Percentiles rank a stretch among this genome's conserved stretches.
These are phyloP conservation scores for Cryptomyrus ogoouensis DNA, from an alignment of 2,113 vertebrate species.

Conservation along the genomic window DNA sequence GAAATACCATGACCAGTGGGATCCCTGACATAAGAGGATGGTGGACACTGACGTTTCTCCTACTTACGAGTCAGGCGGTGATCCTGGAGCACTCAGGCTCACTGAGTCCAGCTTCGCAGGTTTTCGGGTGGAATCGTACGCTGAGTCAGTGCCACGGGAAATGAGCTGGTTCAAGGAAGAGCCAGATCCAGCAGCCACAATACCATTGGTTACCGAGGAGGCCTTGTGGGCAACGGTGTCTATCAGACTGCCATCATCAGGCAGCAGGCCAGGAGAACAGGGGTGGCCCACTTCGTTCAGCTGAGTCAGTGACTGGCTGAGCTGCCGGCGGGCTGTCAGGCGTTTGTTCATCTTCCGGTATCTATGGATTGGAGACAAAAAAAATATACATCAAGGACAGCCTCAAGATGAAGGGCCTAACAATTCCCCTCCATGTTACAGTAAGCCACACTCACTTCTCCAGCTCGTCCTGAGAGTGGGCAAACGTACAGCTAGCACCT, in stretches of 20 bases:
- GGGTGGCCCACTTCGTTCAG: constrained; percentile 77
- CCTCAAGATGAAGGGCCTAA: background rate
- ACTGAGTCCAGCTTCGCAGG: constrained; percentile 81
- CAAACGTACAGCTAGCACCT: constrained; percentile 95
- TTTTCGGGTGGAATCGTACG: constrained; percentile 78
- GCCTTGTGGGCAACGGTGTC: constrained; percentile 69
- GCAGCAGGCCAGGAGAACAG: constrained; percentile 63
- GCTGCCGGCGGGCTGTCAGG: constrained; percentile 73
- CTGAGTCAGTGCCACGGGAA: constrained; percentile 78
- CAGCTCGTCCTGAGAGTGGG: constrained; percentile 95
- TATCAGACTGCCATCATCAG: constrained; percentile 80
- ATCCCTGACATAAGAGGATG: background rate
- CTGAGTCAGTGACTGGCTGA: constrained; percentile 77
- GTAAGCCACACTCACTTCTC: constrained; percentile 79
- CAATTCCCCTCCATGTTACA: background rate
- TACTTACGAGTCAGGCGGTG: constrained; percentile 84
- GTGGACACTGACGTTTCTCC: background rate
- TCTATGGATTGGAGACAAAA: constrained; percentile 50
- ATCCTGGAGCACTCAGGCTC: constrained; percentile 82
- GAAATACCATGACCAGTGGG: background rate
- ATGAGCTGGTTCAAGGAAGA: constrained; percentile 77
- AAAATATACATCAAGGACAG: background rate
- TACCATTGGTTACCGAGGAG: constrained; percentile 81
- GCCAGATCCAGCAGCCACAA: constrained; percentile 60
- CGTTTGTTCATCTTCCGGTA: constrained; percentile 99